Evolutionary conservation across 2,888 invertebrate genomes (phyloP).

Genomic region (Busseola fusca): DNA sequence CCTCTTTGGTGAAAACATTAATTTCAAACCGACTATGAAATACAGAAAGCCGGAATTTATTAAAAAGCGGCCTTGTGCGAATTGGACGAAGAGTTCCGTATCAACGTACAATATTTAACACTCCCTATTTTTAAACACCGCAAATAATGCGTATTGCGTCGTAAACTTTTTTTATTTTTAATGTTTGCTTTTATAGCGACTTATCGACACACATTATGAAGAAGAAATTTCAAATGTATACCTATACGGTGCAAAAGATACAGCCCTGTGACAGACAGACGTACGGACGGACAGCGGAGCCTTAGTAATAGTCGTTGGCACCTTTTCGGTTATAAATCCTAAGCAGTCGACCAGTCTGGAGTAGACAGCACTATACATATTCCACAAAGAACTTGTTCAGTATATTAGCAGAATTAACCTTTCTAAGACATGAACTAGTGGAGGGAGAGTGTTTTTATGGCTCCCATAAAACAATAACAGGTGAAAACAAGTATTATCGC

Average conservation of each 20-base stretch:
- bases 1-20: not conserved
- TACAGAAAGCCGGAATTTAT: not conserved
- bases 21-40: not conserved
- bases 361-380: not conserved
- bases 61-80: not conserved
- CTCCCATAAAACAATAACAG: slow-evolving; percentile 12
- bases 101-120: no score
- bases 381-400: not conserved
- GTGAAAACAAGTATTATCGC: slow-evolving; percentile 11
- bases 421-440: not conserved
- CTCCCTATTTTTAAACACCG: not conserved
- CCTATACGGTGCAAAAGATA: not conserved
- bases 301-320: not conserved
- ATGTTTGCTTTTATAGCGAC: not conserved
- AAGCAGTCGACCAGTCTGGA: not conserved
- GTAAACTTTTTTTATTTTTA: not conserved
- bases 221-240: not conserved
- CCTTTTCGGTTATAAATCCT: not conserved
- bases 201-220: not conserved
- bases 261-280: no score
- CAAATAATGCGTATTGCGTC: no score
- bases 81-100: not conserved
- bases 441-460: slow-evolving; percentile 18
- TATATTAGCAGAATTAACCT: not conserved
- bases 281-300: not conserved